These are phyloP conservation scores for Crotalus viridis DNA, from an alignment of 2,113 vertebrate genomes.

Conservation along the genomic window DNA sequence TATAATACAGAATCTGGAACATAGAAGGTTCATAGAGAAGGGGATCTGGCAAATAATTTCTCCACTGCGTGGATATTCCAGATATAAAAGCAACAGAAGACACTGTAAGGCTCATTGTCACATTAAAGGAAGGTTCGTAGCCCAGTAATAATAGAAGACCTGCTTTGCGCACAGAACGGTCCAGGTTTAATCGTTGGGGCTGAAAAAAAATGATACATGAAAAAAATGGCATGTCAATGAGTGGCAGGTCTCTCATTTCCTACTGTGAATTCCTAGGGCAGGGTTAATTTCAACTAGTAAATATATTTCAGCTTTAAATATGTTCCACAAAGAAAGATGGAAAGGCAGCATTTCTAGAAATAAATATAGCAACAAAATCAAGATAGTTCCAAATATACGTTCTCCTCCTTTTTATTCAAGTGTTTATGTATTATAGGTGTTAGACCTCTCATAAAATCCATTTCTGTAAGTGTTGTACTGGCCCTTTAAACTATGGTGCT, in stretches of 20 bases:
- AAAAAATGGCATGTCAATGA: background rate
- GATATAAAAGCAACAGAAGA: background rate
- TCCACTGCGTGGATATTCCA: background rate
- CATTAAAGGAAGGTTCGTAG: background rate
- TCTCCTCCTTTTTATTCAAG: background rate
- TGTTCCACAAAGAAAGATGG: background rate
- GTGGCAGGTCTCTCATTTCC: background rate
- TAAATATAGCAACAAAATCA: background rate
- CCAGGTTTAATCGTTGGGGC: background rate
- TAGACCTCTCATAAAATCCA: background rate
- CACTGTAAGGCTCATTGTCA: background rate
- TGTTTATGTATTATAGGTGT: background rate
- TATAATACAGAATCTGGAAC: background rate
- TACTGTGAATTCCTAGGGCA: background rate
- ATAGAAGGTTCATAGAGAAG: background rate
- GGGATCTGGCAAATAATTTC: background rate
- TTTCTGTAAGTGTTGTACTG: background rate
- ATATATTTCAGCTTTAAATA: background rate
- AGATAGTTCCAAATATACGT: background rate
- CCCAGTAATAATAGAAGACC: background rate
- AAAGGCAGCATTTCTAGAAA: background rate
- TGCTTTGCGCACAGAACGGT: background rate
- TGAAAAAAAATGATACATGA: background rate
- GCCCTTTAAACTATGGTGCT: background rate
- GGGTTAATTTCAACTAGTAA: background rate